Evolutionary conservation across 92 coral and sea anemone species (phyloP).

Genomic region (Epizoanthus stellaris): DNA sequence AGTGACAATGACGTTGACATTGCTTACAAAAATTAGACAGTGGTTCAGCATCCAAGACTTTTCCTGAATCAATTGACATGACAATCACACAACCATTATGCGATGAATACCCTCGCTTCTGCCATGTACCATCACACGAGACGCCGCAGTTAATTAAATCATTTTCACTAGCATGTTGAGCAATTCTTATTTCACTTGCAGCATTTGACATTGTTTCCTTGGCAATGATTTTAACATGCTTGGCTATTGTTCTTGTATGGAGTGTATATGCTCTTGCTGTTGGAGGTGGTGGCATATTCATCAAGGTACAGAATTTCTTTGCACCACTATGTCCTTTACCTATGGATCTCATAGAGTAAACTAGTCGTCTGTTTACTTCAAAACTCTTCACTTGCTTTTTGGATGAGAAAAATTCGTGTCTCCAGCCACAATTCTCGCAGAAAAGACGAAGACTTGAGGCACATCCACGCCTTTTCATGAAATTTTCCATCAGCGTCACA

Average conservation of each 20-base stretch:
- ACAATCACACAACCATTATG: conserved; percentile 56
- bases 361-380: conserved; percentile 56
- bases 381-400: neutral
- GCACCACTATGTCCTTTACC: conserved; percentile 73
- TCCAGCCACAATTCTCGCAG: conserved; percentile 51
- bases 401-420: conserved; percentile 30
- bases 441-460: conserved; percentile 47
- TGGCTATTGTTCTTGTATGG: conserved; percentile 37
- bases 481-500: conserved; percentile 33
- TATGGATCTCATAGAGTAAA: conserved; percentile 56
- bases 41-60: conserved; percentile 40
- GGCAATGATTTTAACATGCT: conserved; percentile 48
- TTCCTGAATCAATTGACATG: conserved; percentile 46
- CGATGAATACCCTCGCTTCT: conserved; percentile 64
- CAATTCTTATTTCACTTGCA: conserved; percentile 44
- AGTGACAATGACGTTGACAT: conserved; percentile 42
- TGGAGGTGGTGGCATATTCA: conserved; percentile 71
- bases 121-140: conserved; percentile 71
- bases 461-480: conserved; percentile 45
- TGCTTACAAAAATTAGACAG: conserved; percentile 40
- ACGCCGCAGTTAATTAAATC: conserved; percentile 49
- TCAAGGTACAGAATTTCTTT: conserved; percentile 61
- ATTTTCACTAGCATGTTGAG: conserved; percentile 19
- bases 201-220: conserved; percentile 54
- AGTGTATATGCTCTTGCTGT: conserved; percentile 56